Percentiles rank a stretch among this genome's conserved stretches.
These are phyloP conservation scores for Cephalopterus ornatus DNA, from an alignment of 2,113 vertebrate genomes.

Conservation along the genomic window DNA sequence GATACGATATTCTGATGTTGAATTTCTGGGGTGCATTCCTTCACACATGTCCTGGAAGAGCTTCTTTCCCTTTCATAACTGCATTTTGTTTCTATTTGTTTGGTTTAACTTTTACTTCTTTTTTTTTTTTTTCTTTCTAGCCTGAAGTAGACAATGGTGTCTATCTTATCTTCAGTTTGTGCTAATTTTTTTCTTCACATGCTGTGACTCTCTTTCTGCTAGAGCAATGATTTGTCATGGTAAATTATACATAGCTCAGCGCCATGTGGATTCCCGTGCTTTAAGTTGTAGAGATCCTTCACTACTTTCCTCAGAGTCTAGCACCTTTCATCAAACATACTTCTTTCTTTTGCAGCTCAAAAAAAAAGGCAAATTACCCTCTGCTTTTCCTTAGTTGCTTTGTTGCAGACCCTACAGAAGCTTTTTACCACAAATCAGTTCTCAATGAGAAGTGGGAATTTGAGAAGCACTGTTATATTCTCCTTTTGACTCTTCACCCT, in stretches of 20 bases:
- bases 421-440: neutral
- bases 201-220: constrained; percentile 40
- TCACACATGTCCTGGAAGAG: neutral
- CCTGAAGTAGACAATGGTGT: neutral
- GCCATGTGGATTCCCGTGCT: neutral
- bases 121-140: neutral
- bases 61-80: neutral
- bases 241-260: constrained; percentile 42
- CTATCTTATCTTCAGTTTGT: constrained; percentile 12
- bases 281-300: neutral
- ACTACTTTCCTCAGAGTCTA: neutral
- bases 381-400: neutral
- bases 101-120: neutral
- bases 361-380: neutral
- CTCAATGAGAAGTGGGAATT: neutral
- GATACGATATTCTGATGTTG: neutral
- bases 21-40: neutral
- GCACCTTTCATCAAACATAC: neutral
- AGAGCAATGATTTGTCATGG: constrained; percentile 37
- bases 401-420: neutral
- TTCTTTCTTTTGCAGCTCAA: neutral
- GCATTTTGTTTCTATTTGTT: neutral
- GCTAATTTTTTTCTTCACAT: constrained; percentile 44
- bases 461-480: neutral
- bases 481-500: neutral